Evolutionary conservation across 2,797 vertebrate genomes (phyloP).

Genomic region (Mormyrops attenuatus): DNA sequence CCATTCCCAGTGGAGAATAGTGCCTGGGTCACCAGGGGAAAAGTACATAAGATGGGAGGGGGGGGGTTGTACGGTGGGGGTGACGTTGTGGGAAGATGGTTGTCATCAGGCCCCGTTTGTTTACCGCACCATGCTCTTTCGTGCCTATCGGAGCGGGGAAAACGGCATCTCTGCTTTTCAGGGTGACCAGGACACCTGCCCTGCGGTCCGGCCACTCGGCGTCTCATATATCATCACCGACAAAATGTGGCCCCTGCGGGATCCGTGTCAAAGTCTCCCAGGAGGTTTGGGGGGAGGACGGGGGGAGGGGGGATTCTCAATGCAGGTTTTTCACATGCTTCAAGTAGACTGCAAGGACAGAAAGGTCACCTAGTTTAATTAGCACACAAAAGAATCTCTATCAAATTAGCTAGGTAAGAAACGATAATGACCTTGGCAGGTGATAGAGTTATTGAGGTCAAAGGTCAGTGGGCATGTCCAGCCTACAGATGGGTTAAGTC

Average conservation of each 20-base stretch:
- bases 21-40: background rate
- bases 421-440: background rate
- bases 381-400: background rate
- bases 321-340: background rate
- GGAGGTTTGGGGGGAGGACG: background rate
- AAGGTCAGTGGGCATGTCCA: background rate
- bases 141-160: background rate
- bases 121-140: background rate
- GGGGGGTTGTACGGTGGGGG: background rate
- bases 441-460: background rate
- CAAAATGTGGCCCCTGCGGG: background rate
- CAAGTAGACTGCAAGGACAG: background rate
- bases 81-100: background rate
- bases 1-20: background rate
- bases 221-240: background rate
- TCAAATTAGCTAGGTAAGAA: background rate
- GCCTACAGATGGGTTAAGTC: background rate
- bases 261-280: slow-evolving; percentile 1
- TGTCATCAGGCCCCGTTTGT: background rate
- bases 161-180: background rate
- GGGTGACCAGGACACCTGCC: background rate
- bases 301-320: background rate
- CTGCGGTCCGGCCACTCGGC: background rate
- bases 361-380: slow-evolving; percentile 1
- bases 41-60: background rate